Evolutionary conservation across 2,888 invertebrate species (phyloP).

Genomic region (Acanthosepion lycidas): DNA sequence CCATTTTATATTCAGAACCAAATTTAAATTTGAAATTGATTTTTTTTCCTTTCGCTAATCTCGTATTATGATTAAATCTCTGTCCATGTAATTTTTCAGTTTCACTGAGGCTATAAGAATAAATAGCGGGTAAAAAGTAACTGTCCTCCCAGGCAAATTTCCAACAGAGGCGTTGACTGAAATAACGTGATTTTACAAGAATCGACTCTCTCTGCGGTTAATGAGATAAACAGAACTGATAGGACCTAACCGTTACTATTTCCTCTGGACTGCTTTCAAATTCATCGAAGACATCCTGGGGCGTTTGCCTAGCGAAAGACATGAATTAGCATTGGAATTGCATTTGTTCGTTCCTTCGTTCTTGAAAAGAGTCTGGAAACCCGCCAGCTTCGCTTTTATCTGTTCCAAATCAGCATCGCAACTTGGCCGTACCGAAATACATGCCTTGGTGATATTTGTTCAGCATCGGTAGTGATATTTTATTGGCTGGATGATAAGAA

Average conservation of each 20-base stretch:
- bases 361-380: neutral
- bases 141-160: neutral
- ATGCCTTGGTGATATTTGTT: neutral
- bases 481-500: neutral
- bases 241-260: neutral
- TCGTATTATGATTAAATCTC: neutral
- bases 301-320: neutral
- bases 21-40: no score
- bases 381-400: neutral
- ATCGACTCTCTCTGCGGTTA: neutral
- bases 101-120: neutral
- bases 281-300: neutral
- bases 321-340: neutral
- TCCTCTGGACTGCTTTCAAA: neutral
- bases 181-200: neutral
- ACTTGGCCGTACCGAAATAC: neutral
- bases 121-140: neutral
- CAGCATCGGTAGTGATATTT: neutral
- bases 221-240: neutral
- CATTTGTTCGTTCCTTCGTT: neutral
- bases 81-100: neutral
- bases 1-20: no score
- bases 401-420: neutral
- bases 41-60: neutral
- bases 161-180: neutral